Base-by-base conservation (phyloP, 2,888 invertebrate species). In the Graphium colonna region DNA sequence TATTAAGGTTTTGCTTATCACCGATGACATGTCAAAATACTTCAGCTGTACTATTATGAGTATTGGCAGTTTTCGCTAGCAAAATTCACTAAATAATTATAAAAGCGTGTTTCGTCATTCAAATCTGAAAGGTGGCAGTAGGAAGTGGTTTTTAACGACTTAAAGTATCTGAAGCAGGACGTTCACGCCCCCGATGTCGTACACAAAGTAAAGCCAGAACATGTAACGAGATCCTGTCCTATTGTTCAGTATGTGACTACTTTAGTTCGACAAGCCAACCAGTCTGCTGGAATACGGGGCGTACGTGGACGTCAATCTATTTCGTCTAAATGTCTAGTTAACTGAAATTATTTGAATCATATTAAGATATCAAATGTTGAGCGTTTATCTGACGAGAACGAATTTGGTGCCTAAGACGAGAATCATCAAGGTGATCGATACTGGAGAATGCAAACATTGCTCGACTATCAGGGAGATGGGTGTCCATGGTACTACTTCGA, bases 401-500 rank as follows among this genome's bases (percentile, higher is more conserved):
- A 60, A 59, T 67, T 69, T 69, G 79, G 79, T 79, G 81, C 80
- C 66, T 68, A 68, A 68, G 63, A 63, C 72, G 68, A 68, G 65
- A 57, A 59, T 64, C 59, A 59, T 59, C 62, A 65, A 68, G 60
- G 54, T 57, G 52, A 16, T 33, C 10, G 58, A 52, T 59, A 56
- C 63, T 57, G 61, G 67, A 71, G 60, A 54, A 83, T 83, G 82
- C 77, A 75, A 73, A 68, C 62, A 60, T 69, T 81, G 68, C 81
- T 73, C 57, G 82, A 83, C 59, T 82, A 79, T 61, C 75, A 77
- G 60, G 83, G 84, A 67, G 81, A 86, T 63, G 89, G 87, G 64
- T 90, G 90, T 69, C 89, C 90, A 61, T 90, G 87, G 88, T 90
- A 86, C 82, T 84, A 87, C 63, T 87, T 91, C 66, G 91, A 91